Base-by-base conservation (phyloP, 2,113 vertebrate species). In the Platanista minor region DNA sequence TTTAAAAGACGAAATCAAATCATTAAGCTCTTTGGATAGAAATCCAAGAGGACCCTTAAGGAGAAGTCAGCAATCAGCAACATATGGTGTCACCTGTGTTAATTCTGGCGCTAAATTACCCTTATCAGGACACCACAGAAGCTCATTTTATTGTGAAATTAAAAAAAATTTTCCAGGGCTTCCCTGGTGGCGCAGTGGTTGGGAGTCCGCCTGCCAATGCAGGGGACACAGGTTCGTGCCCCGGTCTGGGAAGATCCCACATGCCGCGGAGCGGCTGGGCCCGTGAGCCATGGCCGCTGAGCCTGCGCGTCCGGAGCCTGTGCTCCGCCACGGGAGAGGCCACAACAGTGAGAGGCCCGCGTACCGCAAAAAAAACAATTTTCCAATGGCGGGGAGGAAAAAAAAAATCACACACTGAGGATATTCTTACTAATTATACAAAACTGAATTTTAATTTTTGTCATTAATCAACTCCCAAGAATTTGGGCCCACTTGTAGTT, bases 11-110 rank as follows among this genome's bases (percentile, higher is more conserved):
- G 23, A 78, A 90, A 69, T 91, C 43, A 95, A 96, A 75, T 62
- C 54, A 75, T 87, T 92, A 95, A 93, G 54, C 39, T 90, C n/a
- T 87, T 96, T 54, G 80, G 93, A 88, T 11, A 91, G 46, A 97
- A 97, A 91, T 57, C 69, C 41, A 78, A 92, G 49, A 92, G 39
- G 2, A 39, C 7, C 18, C 75, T 52, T 84, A 88, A 91, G 62
- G 59, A 84, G 72, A 90, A 93, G 49, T 71, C 62, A 83, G 61
- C 87, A 91, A 81, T 46, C 80, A 87, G 75, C 52, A 95, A 91
- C 64, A 90, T 69, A 87, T 14, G 78, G 81, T 39, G 39, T 83
- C 52, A 96, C 87, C 86, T 97, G 29, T 27, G 29, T 46, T 69
- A 27, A 86, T 36, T 74, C 12, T 64, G 25, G 12, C 36, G 43